Evolutionary conservation across 1,140 invertebrate species (phyloP).

Genomic region (Pogonomyrmex californicus): DNA sequence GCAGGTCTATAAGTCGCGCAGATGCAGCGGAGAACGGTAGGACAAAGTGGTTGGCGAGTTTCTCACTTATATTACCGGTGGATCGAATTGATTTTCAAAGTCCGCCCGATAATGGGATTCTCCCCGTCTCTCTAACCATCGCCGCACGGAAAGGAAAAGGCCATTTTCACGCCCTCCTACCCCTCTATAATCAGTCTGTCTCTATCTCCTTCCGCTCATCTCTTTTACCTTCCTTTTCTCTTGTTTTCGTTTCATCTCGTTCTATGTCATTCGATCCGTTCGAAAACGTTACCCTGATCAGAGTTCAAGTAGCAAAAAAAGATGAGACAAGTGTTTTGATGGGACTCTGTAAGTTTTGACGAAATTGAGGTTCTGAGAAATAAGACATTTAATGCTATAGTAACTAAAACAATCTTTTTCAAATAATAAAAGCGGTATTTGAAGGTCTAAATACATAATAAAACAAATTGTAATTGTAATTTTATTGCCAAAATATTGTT

Average conservation of each 20-base stretch:
- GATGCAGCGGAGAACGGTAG: slow-evolving; percentile 47
- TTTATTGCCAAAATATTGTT: neutral
- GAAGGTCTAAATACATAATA: neutral
- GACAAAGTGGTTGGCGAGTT: slow-evolving; percentile 62
- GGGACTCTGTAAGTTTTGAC: neutral
- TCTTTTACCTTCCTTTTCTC: neutral
- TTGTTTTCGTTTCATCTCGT: slow-evolving; percentile 55
- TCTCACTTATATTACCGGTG: slow-evolving; percentile 59
- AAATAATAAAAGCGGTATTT: neutral
- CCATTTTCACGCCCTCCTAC: slow-evolving; percentile 31
- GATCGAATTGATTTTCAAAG: slow-evolving; percentile 76
- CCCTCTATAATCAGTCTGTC: slow-evolving; percentile 34
- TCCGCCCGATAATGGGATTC: slow-evolving; percentile 69
- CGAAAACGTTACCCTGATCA: slow-evolving; percentile 23
- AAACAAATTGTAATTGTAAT: neutral
- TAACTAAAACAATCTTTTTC: neutral
- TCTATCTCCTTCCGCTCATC: slow-evolving; percentile 4
- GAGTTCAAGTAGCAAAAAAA: slow-evolving; percentile 30
- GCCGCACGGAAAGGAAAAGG: slow-evolving; percentile 54
- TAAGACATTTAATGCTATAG: neutral
- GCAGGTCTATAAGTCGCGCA: slow-evolving; percentile 74
- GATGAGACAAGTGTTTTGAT: slow-evolving; percentile 27
- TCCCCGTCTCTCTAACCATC: slow-evolving; percentile 38
- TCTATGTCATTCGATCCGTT: slow-evolving; percentile 35
- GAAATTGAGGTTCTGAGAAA: slow-evolving; percentile 5